Evolutionary conservation across 1,140 invertebrate genomes (phyloP).

Genomic region (Propsilocerus akamusi): DNA sequence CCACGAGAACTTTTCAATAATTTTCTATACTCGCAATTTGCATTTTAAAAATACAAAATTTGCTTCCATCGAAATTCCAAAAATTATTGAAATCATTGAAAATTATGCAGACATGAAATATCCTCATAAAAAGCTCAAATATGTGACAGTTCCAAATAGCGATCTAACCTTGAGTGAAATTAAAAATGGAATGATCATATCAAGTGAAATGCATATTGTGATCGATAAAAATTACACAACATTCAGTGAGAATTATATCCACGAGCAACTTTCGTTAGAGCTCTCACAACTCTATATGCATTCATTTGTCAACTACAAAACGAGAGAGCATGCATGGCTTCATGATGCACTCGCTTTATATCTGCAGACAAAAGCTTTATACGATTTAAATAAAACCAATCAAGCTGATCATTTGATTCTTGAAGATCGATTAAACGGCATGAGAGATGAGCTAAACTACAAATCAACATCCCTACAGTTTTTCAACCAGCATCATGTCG

Average conservation of each 20-base stretch:
- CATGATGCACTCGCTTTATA: neutral
- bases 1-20: neutral
- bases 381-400: neutral
- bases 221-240: neutral
- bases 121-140: neutral
- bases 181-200: neutral
- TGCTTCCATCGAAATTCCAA: neutral
- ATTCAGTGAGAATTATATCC: neutral
- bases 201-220: neutral
- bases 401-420: neutral
- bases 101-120: neutral
- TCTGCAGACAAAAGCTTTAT: neutral
- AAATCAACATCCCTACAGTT: neutral
- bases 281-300: neutral
- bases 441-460: neutral
- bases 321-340: neutral
- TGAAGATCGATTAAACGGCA: neutral
- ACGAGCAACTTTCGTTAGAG: neutral
- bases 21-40: neutral
- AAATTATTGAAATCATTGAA: neutral
- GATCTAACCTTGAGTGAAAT: neutral
- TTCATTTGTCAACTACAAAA: neutral
- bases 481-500: neutral
- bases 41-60: neutral
- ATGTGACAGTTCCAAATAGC: neutral